Base-by-base conservation (phyloP, 1,140 invertebrate species). In the Capitella teleta region DNA sequence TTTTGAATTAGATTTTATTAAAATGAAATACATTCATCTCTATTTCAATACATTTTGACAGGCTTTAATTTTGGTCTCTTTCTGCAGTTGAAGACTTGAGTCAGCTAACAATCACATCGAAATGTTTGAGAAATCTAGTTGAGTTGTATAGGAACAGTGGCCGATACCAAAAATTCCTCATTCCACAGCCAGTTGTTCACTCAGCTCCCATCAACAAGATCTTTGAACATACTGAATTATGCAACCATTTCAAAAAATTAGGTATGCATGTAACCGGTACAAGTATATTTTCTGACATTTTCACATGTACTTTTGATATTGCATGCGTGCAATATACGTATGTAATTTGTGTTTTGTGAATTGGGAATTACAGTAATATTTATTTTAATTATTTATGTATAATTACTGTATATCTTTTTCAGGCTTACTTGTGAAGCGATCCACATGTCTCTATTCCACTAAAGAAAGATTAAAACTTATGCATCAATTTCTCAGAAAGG, bases 361-460 rank as follows among this genome's bases (percentile, higher is more conserved):
- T 40, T 21, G 10, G 21, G 38, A 21, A 21, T 40, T 3, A 16
- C 2, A 6, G 25, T 40, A 40, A 40, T 40, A n/a, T 24, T 10
- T 14, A 21, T 40, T 21, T n/a, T 10, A 10, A 40, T 21, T 21
- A 6, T 40, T 40, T 2, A 8, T 6, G n/a, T 40, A 21, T 4
- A 2, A 2, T 24, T 25, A 44, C 26, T 24, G 8, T 44, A 26
- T 26, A 26, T 44, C 10, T n/a, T 41, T 14, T 41, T 21, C 28
- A 70, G 68, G 68, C 23, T 47, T 69, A 12, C 51, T 69, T 21
- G 57, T 68, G 41, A 71, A 71, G 54, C 56, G 68, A 56, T 65
- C 67, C 36, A 69, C 67, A 34, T 71, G 68, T 56, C 55, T 71
- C 23, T 71, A 69, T 61, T 57, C 66, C 28, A 71, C 68, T 36